phyloP scores from a whole-genome alignment of 1,140 invertebrate species.

The Ectropis grisescens region DNA sequence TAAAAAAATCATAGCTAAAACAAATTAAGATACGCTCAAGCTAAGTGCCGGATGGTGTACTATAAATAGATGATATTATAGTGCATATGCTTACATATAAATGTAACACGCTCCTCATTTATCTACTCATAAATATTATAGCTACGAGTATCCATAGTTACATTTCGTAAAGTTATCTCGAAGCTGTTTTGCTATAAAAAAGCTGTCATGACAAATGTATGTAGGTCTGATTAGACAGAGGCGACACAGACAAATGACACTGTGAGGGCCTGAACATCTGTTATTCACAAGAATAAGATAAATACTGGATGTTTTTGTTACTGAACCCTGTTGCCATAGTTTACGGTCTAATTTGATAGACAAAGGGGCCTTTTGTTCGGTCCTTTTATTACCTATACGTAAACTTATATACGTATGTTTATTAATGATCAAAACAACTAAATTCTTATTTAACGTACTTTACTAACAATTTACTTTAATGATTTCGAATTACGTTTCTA shows the following conservation, averaged over 20 bases:
- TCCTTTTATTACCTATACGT: neutral
- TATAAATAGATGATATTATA: too few species aligned
- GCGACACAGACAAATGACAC: constrained; percentile 37
- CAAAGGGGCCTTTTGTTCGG: constrained; percentile 1
- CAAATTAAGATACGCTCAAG: too few species aligned
- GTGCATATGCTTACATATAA: too few species aligned
- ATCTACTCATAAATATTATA: neutral
- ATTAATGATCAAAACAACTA: neutral
- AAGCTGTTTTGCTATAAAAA: too few species aligned
- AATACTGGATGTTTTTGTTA: constrained; percentile 25
- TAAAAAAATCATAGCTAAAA: too few species aligned
- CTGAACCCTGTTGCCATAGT: constrained; percentile 8
- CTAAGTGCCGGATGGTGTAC: too few species aligned
- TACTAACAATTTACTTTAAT: too few species aligned
- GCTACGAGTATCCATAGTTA: neutral
- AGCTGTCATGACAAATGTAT: constrained; percentile 29
- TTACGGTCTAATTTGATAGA: constrained; percentile 13
- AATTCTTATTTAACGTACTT: too few species aligned
- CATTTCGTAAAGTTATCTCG: too few species aligned
- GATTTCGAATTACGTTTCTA: too few species aligned
- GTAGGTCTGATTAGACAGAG: constrained; percentile 32
- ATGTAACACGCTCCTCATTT: too few species aligned
- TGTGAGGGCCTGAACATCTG: constrained; percentile 28
- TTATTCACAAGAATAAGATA: constrained; percentile 39
- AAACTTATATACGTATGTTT: neutral